Evolutionary conservation across 2,888 invertebrate species (phyloP).

Genomic region (Rhodophaea formosa): DNA sequence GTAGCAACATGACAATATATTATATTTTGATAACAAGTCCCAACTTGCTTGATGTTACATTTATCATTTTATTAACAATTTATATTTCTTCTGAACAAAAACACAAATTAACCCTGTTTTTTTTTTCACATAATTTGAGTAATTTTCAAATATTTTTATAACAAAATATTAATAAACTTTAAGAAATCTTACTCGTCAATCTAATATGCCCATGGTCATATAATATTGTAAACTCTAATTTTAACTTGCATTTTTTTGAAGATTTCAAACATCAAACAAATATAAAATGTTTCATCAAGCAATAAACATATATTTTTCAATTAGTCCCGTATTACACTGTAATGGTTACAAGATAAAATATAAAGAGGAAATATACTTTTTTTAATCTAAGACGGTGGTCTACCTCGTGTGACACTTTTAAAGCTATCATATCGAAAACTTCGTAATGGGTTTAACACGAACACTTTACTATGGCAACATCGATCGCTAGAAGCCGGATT

Average conservation of each 20-base stretch:
- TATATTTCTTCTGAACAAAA: too few species aligned
- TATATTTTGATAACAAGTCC: conserved; percentile 13
- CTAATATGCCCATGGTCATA: background rate
- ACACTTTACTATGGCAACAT: conserved; percentile 66
- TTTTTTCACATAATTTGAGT: too few species aligned
- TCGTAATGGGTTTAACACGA: conserved; percentile 37
- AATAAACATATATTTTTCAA: conserved; percentile 33
- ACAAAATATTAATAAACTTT: too few species aligned
- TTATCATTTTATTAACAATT: background rate
- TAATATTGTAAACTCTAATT: background rate
- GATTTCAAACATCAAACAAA: conserved; percentile 13
- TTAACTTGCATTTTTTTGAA: background rate
- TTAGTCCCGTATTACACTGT: conserved; percentile 63
- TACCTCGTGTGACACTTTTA: conserved; percentile 73
- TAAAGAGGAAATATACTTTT: conserved; percentile 42
- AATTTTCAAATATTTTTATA: too few species aligned
- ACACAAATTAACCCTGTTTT: too few species aligned
- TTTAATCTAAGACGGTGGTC: conserved; percentile 75
- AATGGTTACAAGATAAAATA: conserved; percentile 41
- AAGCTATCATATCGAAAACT: conserved; percentile 63
- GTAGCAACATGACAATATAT: conserved; percentile 45
- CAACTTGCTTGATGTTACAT: background rate
- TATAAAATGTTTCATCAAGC: conserved; percentile 29
- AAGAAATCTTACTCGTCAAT: too few species aligned
- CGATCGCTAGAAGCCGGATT: conserved; percentile 30